Evolutionary conservation across 2,888 invertebrate genomes (phyloP).

Genomic region (Hypomecis punctinalis): DNA sequence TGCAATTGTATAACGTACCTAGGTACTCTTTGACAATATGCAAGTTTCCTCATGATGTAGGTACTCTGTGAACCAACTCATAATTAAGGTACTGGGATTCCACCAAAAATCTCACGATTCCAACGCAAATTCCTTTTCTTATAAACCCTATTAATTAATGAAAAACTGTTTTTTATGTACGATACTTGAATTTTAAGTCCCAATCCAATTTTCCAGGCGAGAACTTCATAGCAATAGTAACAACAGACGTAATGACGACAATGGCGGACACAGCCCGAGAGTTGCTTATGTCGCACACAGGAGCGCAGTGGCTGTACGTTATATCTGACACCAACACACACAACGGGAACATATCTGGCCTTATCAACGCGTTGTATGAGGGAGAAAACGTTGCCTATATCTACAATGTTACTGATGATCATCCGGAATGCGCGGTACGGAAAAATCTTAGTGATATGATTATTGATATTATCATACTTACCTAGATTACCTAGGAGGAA

Average conservation of each 20-base stretch:
- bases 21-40: too few relatives aligned
- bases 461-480: too few relatives aligned
- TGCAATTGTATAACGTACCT: too few relatives aligned
- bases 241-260: slow-evolving; percentile 85
- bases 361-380: slow-evolving; percentile 87
- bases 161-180: too few relatives aligned
- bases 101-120: too few relatives aligned
- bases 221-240: slow-evolving; percentile 87
- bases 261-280: slow-evolving; percentile 89
- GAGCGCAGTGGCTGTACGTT: slow-evolving; percentile 93
- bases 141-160: too few relatives aligned
- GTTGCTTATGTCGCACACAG: slow-evolving; percentile 88
- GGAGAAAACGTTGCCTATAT: slow-evolving; percentile 93
- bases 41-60: too few relatives aligned
- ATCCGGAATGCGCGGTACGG: slow-evolving; percentile 82
- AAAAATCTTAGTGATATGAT: neutral
- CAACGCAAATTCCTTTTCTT: too few relatives aligned
- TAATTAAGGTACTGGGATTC: too few relatives aligned
- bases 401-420: slow-evolving; percentile 86
- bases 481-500: too few relatives aligned
- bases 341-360: slow-evolving; percentile 80
- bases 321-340: slow-evolving; percentile 85
- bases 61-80: too few relatives aligned
- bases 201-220: slow-evolving; percentile 62
- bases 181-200: too few relatives aligned